Evolutionary conservation across 2,113 vertebrate species (phyloP), one percentile per base, ranked within the genome.

Genomic region (Oxyura jamaicensis): DNA sequence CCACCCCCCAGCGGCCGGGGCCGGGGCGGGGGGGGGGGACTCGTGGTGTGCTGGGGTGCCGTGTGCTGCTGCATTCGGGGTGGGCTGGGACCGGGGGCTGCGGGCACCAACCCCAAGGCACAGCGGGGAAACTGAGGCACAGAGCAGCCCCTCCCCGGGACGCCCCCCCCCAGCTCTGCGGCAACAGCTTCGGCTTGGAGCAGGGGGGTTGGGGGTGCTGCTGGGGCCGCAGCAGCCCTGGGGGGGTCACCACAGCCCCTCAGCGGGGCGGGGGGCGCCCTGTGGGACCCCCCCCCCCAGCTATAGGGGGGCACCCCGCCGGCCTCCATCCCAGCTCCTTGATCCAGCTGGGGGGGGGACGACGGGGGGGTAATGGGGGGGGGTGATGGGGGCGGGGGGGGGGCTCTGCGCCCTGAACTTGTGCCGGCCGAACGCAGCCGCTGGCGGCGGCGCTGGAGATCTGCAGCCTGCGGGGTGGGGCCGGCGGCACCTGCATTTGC

Each of bases 381-480:
- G 18, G 44, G 18, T 18, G 17, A 18, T 17, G 44, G 44, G n/a
- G n/a, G 9, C 8, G 36, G 13, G 35, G 60, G 13, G 29, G 14
- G 29, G 4, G 3, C 8, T 2, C 39, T 7, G 72, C 52, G 55
- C 72, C 52, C 35, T 14, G 41, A 1, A 3, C 12, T 52, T 31
- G 81, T 23, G 71, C 6, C 1, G 7, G 52, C 11, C 41, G 53
- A 62, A 68, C n/a, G n/a, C n/a, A n/a, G n/a, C n/a, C n/a, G n/a
- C n/a, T n/a, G n/a, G n/a, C n/a, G n/a, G n/a, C n/a, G n/a, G n/a
- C 29, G 50, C 87, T 28, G 69, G 46, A 76, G 41, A 68, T 78
- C 91, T 8, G 94, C 94, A 91, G 84, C 72, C 53, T 4, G 76
- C n/a, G 10, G 94, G 94, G 88, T 77, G 91, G 84, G 80, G 83